These are phyloP conservation scores for Trematomus loennbergii DNA, from an alignment of 2,113 vertebrate species.

Conservation along the genomic window DNA sequence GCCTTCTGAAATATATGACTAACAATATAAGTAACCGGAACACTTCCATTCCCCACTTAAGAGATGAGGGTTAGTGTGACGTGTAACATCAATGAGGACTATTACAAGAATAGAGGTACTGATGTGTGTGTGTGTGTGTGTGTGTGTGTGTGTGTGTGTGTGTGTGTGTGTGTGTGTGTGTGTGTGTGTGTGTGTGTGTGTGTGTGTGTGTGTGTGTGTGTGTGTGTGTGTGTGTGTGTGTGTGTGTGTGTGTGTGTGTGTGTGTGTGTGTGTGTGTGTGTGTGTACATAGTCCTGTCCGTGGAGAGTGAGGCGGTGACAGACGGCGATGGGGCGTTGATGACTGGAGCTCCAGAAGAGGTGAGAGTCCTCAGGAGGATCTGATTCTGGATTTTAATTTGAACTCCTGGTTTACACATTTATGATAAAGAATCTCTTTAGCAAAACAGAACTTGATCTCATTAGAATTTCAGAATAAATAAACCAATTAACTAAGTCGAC, in stretches of 20 bases:
- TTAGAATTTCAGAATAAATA: not conserved
- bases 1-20: too few species aligned
- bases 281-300: conserved; percentile 34
- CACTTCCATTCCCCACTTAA: too few species aligned
- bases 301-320: not conserved
- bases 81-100: not conserved
- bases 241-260: too few species aligned
- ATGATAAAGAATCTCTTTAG: not conserved
- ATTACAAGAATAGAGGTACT: not conserved
- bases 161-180: conserved; percentile 13
- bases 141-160: not conserved
- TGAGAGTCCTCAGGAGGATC: not conserved
- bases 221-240: too few species aligned
- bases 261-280: not conserved
- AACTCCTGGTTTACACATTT: not conserved
- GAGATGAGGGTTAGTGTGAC: too few species aligned
- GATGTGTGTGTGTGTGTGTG: not conserved
- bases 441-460: not conserved
- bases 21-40: too few species aligned
- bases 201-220: conserved; percentile 1
- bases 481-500: not conserved
- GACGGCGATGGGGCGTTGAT: not conserved
- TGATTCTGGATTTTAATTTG: not conserved
- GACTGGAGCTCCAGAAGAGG: not conserved
- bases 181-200: conserved; percentile 12